Evolutionary conservation across 2,888 invertebrate species (phyloP).

Genomic region (Bruchidius siliquastri): DNA sequence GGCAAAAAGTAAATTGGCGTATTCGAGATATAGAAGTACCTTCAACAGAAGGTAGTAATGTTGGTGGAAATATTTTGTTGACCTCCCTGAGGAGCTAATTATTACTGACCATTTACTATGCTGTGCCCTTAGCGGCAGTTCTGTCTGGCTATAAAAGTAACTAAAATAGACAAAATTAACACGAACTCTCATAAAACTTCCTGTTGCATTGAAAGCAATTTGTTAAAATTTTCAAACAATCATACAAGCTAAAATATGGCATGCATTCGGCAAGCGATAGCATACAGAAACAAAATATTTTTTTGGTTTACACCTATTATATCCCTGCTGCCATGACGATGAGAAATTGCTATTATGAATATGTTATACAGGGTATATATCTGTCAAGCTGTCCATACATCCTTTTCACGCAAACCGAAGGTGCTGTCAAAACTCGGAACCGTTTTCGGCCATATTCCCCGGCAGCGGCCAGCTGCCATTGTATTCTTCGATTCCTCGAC

Average conservation of each 20-base stretch:
- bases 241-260: too few relatives aligned
- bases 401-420: not conserved
- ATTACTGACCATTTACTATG: not conserved
- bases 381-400: not conserved
- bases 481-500: not conserved
- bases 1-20: not conserved
- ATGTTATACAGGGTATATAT: not conserved
- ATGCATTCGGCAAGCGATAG: too few relatives aligned
- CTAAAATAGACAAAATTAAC: too few relatives aligned
- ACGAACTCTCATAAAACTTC: too few relatives aligned
- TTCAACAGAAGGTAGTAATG: too few relatives aligned
- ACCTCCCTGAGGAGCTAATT: not conserved
- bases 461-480: not conserved
- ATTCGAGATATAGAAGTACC: not conserved
- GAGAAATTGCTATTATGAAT: not conserved
- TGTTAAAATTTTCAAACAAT: too few relatives aligned
- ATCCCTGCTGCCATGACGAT: not conserved
- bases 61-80: not conserved
- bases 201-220: too few relatives aligned
- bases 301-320: too few relatives aligned
- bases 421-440: not conserved
- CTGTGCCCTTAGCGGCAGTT: too few relatives aligned
- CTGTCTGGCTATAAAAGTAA: too few relatives aligned
- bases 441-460: not conserved
- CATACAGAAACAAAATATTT: too few relatives aligned